Evolutionary conservation across 2,113 vertebrate genomes (phyloP), one percentile per base, ranked within the genome.

Genomic region (Eidolon helvum): DNA sequence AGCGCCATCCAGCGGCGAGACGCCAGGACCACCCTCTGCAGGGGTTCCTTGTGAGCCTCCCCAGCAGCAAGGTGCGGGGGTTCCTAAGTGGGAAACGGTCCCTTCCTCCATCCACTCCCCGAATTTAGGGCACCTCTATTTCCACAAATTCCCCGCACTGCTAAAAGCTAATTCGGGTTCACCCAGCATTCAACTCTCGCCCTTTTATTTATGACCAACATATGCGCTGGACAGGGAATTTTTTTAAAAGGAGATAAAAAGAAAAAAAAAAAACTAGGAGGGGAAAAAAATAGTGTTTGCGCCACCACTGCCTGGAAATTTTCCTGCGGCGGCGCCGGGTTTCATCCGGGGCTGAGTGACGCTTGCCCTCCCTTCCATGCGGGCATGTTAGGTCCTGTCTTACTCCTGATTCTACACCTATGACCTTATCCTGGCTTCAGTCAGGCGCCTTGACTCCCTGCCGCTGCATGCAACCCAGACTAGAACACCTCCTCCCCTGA

Each of bases 121-220:
- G 2, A 84, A 53, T 43, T 28, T 4, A 48, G 61, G 94, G 7
- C 45, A 26, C 48, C 30, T 83, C 93, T 33, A 0, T 61, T 78
- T 84, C 82, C 89, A 91, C 95, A 83, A 53, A 21, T 35, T 79
- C 57, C 66, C 59, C 10, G 2, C 53, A 7, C 5, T 30, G 43
- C 61, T 86, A 14, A n/a, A 80, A 63, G 93, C 57, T 0, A 55
- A 87, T 94, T 95, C 95, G 96, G 98, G 98, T 98, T 99, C 98
- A 98, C 83, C 24, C 97, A 95, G 97, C 94, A 97, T 98, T 98
- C 98, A 97, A 97, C 83, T 97, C 72, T 84, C 95, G 90, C 98
- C 98, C 98, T 86, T 86, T 77, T 95, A 98, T 99, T 99, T 98
- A 99, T 99, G 98, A 97, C 98, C 98, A 98, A 99, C 99, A 99